Conservation (phyloP, 2,888 invertebrate genomes). For the Drosophila pegasa region DNA sequence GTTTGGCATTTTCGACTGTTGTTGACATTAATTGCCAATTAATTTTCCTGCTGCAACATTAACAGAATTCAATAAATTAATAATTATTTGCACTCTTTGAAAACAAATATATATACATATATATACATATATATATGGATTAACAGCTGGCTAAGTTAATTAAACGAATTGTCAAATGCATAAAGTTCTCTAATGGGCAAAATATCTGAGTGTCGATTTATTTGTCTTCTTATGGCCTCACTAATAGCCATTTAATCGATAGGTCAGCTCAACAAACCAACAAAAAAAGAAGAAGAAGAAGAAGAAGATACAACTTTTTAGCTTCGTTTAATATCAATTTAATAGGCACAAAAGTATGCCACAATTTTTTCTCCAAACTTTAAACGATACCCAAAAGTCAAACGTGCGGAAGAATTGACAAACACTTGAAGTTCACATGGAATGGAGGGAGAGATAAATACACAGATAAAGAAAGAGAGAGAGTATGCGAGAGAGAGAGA, state of each 20-base stretch:
- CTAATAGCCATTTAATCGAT: background rate
- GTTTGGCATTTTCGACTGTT: conserved; percentile 26
- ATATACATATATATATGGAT: background rate
- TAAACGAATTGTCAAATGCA: conserved; percentile 5
- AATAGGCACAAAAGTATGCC: conserved; percentile 12
- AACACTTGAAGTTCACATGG: conserved; percentile 39
- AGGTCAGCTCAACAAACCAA: background rate
- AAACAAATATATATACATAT: background rate
- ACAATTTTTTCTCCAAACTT: conserved; percentile 15
- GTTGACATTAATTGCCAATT: conserved; percentile 69
- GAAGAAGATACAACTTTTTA: background rate
- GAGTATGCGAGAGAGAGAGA: background rate
- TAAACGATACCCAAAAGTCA: conserved; percentile 27
- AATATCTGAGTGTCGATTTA: background rate
- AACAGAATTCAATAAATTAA: conserved; percentile 51
- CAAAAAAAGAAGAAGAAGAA: background rate
- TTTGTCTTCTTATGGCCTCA: background rate
- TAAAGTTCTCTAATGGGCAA: background rate
- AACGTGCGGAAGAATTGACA: conserved; percentile 53
- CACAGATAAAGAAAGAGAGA: background rate
- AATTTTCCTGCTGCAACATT: conserved; percentile 56
- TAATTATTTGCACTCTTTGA: conserved; percentile 19
- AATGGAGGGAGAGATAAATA: background rate
- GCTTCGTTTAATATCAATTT: conserved; percentile 9
- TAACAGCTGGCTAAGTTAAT: conserved; percentile 9